Percentiles rank a stretch among this genome's conserved stretches.
These are phyloP conservation scores for Macquaria australasica DNA, from an alignment of 2,113 vertebrate species.

Conservation along the genomic window DNA sequence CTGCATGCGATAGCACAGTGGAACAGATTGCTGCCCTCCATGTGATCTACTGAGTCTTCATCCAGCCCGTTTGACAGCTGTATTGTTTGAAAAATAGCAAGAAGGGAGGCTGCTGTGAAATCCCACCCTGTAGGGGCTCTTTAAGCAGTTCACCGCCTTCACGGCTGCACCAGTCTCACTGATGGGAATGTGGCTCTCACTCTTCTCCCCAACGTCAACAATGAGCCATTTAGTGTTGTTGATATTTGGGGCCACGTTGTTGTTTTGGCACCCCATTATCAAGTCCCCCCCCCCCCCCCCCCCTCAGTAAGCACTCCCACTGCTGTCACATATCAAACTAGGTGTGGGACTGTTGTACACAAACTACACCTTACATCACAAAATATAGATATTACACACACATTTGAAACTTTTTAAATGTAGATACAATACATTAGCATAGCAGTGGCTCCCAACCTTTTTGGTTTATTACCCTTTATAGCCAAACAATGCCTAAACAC, in stretches of 20 bases:
- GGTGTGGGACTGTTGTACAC: background rate
- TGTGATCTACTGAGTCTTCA: conserved; percentile 54
- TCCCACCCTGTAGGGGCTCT: conserved; percentile 54
- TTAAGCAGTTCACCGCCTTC: conserved; percentile 46
- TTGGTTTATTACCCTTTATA: background rate
- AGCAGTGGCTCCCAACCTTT: background rate
- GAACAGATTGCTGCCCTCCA: conserved; percentile 56
- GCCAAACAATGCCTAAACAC: background rate
- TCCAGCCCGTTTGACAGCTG: conserved; percentile 57
- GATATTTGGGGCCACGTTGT: conserved; percentile 27
- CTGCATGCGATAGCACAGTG: conserved; percentile 50
- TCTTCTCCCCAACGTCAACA: conserved; percentile 25
- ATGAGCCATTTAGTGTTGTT: conserved; percentile 42
- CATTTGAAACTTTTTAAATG: background rate
- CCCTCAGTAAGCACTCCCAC: background rate
- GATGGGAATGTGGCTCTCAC: conserved; percentile 44
- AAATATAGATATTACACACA: background rate
- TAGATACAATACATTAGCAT: background rate
- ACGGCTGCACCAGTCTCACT: conserved; percentile 25
- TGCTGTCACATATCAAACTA: conserved; percentile 25
- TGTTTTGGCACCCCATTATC: conserved; percentile 59
- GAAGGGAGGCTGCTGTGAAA: conserved; percentile 54
- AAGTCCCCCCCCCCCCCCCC: conserved; percentile 7
- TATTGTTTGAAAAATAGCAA: conserved; percentile 57
- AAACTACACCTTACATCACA: background rate